Base-by-base conservation (phyloP, 1,140 invertebrate species). In the Nasonia longicornis region DNA sequence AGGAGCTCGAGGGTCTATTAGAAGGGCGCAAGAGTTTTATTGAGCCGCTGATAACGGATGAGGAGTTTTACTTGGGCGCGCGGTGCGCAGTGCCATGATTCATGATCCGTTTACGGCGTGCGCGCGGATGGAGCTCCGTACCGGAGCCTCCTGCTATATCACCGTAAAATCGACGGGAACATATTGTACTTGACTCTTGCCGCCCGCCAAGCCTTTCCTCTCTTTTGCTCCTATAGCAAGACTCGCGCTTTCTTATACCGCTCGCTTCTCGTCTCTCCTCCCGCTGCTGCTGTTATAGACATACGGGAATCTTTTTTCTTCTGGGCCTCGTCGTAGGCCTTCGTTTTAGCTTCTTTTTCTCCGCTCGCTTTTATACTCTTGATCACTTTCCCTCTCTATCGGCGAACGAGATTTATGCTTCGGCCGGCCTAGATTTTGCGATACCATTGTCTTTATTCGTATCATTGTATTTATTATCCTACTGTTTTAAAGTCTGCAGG, bases 21-120 rank as follows among this genome's bases (percentile, higher is more conserved):
- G 82, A 83, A 85, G 69, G 70, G 42, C 58, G 74, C 31, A 69
- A 48, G 83, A 85, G 84, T 85, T 86, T 86, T 85, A 86, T 86
- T 86, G 85, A 80, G 75, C 74, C 69, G 70, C 71, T 84, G 80
- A 86, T 86, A 86, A 86, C 79, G 83, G 85, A 83, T 83, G 83
- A 84, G 84, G 70, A 82, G 82, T 81, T 83, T 82, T 78, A 82
- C 84, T 79, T 79, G 75, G 20, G 48, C 31, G 63, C 74, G 8
- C 11, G 52, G 67, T 77, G 79, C 52, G 67, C 72, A n/a, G 31
- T 52, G 77, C 73, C 83, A 84, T 84, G 86, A 86, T 86, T 86
- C 85, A 86, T 82, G 84, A 84, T 69, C 77, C 63, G 81, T 81
- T 77, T 82, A 83, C 76, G 74, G 71, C 75, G 42, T 52, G 80